Percentiles rank a stretch among this genome's conserved stretches.
phyloP scores from a whole-genome alignment of 2,888 invertebrate genomes.

The Meteorus colon region DNA sequence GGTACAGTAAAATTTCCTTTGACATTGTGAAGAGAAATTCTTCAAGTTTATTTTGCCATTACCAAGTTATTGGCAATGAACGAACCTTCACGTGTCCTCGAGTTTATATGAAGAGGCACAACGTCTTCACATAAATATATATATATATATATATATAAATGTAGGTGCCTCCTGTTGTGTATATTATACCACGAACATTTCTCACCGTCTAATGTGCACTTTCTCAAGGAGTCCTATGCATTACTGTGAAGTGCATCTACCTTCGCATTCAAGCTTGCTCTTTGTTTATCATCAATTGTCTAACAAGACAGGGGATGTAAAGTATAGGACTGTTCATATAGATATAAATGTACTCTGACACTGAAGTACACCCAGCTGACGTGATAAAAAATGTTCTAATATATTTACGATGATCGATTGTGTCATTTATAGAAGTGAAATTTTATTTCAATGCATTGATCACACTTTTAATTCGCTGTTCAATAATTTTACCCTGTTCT shows the following conservation, averaged over 20 bases:
- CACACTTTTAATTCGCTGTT: background rate
- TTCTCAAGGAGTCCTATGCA: slow-evolving; percentile 58
- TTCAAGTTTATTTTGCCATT: slow-evolving; percentile 16
- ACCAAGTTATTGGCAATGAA: slow-evolving; percentile 13
- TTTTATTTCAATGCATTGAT: background rate
- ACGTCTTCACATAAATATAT: background rate
- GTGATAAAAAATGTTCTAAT: background rate
- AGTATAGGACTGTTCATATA: background rate
- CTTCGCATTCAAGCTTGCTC: background rate
- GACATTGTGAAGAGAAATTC: slow-evolving; percentile 2
- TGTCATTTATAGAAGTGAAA: slow-evolving; percentile 7
- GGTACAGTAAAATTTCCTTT: background rate
- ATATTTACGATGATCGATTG: background rate
- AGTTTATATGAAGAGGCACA: background rate
- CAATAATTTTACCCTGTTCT: background rate
- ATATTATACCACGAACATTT: slow-evolving; percentile 4
- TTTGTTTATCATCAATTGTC: slow-evolving; percentile 13
- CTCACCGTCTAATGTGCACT: slow-evolving; percentile 2
- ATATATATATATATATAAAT: background rate
- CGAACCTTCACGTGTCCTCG: background rate
- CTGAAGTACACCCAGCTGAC: background rate
- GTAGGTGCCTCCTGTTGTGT: background rate
- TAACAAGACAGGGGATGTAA: background rate
- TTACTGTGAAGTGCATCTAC: background rate
- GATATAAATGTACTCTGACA: background rate